A percentile compares a stretch with the other conserved stretches of the same genome.
Conservation (phyloP, 2,797 vertebrate species). For the Malurus splendens region DNA sequence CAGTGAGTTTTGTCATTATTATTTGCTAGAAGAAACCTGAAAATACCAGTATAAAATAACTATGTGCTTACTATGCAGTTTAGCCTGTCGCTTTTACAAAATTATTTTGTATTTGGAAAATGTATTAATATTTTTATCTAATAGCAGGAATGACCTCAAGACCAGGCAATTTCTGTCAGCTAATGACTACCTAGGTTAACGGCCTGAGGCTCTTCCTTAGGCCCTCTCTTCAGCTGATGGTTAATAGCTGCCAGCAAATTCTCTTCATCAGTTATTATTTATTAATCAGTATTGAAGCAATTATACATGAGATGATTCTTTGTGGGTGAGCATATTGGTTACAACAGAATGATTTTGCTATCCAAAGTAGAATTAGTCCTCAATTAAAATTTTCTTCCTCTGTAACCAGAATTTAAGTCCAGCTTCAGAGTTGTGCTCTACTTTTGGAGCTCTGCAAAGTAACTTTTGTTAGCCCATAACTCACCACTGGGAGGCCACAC, state of each 20-base stretch:
- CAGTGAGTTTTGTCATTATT: neutral
- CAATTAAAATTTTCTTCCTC: conserved; percentile 1
- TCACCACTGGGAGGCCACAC: conserved; percentile 50
- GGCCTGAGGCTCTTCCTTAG: conserved; percentile 9
- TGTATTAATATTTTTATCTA: conserved; percentile 50
- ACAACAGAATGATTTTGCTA: conserved; percentile 43
- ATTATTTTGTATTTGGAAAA: conserved; percentile 49
- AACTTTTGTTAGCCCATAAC: conserved; percentile 33
- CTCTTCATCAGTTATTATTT: conserved; percentile 52
- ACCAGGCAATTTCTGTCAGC: conserved; percentile 59
- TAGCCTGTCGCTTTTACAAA: neutral
- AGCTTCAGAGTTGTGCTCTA: neutral
- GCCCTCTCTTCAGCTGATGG: conserved; percentile 2
- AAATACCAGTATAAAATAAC: neutral
- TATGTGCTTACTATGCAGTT: neutral
- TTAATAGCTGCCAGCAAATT: conserved; percentile 58
- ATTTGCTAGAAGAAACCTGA: neutral
- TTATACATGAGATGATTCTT: conserved; percentile 37
- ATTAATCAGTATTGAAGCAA: conserved; percentile 64
- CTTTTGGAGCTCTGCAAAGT: neutral
- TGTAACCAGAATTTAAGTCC: neutral
- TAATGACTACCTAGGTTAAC: conserved; percentile 50
- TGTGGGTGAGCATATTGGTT: conserved; percentile 37
- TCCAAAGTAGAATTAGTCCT: conserved; percentile 8
- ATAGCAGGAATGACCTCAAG: conserved; percentile 44